Percentiles rank a stretch among this genome's conserved stretches.
Evolutionary conservation across 1,140 invertebrate species (phyloP).

Genomic region (Propsilocerus akamusi): DNA sequence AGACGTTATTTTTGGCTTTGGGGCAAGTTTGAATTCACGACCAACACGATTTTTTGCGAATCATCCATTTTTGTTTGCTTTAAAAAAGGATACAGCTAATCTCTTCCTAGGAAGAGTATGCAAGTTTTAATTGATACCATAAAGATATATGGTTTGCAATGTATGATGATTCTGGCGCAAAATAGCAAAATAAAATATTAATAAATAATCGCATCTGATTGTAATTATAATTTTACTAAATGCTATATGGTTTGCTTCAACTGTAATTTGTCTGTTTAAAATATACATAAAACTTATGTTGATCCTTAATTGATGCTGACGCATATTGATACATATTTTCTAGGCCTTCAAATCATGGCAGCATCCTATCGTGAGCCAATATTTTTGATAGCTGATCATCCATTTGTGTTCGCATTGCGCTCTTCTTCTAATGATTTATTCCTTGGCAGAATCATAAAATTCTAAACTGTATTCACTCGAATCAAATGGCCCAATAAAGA

Average conservation of each 20-base stretch:
- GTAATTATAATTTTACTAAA: too few species aligned
- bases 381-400: conserved; percentile 15
- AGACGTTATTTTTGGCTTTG: too few species aligned
- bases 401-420: conserved; percentile 14
- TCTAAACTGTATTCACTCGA: neutral
- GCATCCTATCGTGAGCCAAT: neutral
- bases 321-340: too few species aligned
- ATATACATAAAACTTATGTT: too few species aligned
- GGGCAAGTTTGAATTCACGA: neutral
- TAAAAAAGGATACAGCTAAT: neutral
- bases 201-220: too few species aligned
- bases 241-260: neutral
- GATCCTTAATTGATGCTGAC: too few species aligned
- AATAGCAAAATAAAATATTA: too few species aligned
- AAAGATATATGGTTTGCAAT: too few species aligned
- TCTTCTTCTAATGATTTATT: neutral
- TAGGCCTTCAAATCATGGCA: neutral
- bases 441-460: neutral
- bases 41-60: neutral
- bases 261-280: neutral
- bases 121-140: neutral
- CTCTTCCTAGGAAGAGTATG: neutral
- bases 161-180: too few species aligned
- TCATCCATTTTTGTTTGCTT: conserved; percentile 5
- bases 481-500: too few species aligned